phyloP scores from a whole-genome alignment of 2,797 vertebrate genomes.

The Vireo griseus region DNA sequence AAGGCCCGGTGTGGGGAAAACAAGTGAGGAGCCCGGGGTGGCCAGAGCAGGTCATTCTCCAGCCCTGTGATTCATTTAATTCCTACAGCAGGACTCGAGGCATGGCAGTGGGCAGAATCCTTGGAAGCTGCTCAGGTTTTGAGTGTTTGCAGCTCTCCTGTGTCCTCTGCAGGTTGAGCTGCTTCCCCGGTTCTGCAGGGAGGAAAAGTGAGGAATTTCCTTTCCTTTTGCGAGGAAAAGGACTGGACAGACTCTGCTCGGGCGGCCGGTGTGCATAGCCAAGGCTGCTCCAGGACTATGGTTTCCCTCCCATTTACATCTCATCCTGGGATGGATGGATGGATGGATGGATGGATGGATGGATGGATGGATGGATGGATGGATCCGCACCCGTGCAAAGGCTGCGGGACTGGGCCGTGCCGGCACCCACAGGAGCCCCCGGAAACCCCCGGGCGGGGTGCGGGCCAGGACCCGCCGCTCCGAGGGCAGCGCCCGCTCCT shows the following conservation, averaged over 20 bases:
- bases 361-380: no score
- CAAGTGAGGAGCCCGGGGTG: accelerated
- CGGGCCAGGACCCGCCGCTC: neutral
- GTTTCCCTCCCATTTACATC: neutral
- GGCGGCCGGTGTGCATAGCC: accelerated
- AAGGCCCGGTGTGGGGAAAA: accelerated
- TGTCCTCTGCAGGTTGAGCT: neutral
- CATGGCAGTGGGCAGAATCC: neutral
- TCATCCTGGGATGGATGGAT: neutral
- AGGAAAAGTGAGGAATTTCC: neutral
- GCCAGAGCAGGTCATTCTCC: neutral
- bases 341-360: neutral
- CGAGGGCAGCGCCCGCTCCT: neutral
- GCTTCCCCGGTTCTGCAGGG: neutral
- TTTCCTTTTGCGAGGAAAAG: neutral
- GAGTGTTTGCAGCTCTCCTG: neutral
- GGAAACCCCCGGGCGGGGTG: no score
- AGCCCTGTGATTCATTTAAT: neutral
- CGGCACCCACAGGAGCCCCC: no score
- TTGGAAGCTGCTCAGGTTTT: neutral
- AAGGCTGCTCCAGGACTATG: neutral
- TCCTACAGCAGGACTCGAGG: neutral
- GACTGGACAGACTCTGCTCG: accelerated
- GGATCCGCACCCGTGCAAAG: accelerated
- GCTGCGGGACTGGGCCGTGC: neutral